Evolutionary conservation across 2,113 vertebrate species (phyloP).

Genomic region (Zapus hudsonius): DNA sequence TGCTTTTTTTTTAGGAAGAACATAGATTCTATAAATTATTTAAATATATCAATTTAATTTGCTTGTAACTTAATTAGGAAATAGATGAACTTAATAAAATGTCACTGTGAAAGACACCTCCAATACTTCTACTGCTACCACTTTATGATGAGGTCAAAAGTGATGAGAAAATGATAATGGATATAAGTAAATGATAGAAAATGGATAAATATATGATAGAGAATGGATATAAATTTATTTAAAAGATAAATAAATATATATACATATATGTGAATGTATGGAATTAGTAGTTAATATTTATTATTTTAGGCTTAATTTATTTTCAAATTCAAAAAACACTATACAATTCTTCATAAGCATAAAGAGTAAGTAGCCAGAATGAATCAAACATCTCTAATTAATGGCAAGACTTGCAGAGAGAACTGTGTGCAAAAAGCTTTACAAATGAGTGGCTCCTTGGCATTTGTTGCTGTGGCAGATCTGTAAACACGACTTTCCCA

Average conservation of each 20-base stretch:
- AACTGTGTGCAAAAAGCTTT: slow-evolving; percentile 97
- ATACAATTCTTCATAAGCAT: not conserved
- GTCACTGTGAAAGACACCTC: not conserved
- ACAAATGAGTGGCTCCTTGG: slow-evolving; percentile 95
- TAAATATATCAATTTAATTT: not conserved
- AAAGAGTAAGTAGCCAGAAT: not conserved
- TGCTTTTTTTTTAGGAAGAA: too few species aligned
- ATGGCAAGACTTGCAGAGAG: slow-evolving; percentile 97
- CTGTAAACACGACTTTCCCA: not conserved
- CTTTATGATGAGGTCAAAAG: not conserved
- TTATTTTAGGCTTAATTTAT: not conserved
- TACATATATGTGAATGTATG: too few species aligned
- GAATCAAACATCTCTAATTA: slow-evolving; percentile 91
- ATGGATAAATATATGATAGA: too few species aligned
- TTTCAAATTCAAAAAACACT: not conserved
- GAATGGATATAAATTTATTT: not conserved
- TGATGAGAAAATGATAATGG: not conserved
- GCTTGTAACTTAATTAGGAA: not conserved
- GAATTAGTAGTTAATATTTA: not conserved
- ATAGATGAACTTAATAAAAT: not conserved
- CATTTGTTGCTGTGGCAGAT: slow-evolving; percentile 94
- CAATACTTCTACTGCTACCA: not conserved
- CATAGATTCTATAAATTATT: too few species aligned
- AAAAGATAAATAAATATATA: too few species aligned
- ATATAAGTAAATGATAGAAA: not conserved